phyloP scores from a whole-genome alignment of 2,113 vertebrate genomes.

The Dipodomys ordii region DNA sequence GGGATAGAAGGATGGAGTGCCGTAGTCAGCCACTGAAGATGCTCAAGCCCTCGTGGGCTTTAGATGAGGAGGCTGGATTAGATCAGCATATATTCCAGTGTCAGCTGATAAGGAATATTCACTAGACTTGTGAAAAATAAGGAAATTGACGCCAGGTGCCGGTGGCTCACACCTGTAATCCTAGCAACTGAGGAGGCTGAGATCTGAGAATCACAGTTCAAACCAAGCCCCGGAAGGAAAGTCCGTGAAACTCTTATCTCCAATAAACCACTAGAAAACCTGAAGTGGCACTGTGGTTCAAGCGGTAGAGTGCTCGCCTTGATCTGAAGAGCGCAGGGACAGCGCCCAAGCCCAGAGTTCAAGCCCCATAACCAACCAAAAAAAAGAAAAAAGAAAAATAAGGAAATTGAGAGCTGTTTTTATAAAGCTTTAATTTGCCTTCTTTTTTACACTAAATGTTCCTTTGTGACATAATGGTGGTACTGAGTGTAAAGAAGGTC shows the following conservation, averaged over 20 bases:
- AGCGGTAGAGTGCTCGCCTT: too few species aligned
- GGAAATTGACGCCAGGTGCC: background rate
- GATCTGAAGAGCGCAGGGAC: too few species aligned
- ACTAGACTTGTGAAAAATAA: background rate
- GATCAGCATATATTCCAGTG: accelerated
- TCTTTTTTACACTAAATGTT: background rate
- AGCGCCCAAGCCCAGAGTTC: too few species aligned
- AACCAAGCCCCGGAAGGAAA: too few species aligned
- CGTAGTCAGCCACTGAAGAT: background rate
- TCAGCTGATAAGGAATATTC: background rate
- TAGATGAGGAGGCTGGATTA: background rate
- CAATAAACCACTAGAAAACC: too few species aligned
- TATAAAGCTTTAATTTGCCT: background rate
- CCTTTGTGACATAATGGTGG: background rate
- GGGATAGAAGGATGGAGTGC: background rate
- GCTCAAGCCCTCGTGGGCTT: background rate
- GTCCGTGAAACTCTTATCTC: too few species aligned
- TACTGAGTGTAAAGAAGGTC: background rate
- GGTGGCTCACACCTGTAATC: too few species aligned
- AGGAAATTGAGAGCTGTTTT: background rate
- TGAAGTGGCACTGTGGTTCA: too few species aligned
- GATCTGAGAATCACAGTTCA: too few species aligned
- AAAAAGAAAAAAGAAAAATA: too few species aligned
- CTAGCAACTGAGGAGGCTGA: too few species aligned
- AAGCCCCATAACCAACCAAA: too few species aligned